phyloP scores from a whole-genome alignment of 2,888 invertebrate species.

The Macaria notata region DNA sequence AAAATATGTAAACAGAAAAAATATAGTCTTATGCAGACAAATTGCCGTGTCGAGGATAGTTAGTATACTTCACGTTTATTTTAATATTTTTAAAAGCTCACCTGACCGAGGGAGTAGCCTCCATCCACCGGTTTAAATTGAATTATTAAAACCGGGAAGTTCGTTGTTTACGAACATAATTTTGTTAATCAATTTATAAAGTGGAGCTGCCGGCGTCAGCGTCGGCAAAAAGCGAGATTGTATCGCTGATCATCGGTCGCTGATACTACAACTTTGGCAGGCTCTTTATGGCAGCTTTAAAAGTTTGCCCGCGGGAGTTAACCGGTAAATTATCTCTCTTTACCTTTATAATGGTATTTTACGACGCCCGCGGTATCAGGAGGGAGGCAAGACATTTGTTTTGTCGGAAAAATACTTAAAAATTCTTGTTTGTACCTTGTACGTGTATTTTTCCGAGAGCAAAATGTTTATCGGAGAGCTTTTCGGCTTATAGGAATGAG shows the following conservation, averaged over 20 bases:
- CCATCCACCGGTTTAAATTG: slow-evolving; percentile 15
- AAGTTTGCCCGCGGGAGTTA: slow-evolving; percentile 25
- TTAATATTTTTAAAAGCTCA: background rate
- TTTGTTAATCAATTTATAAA: slow-evolving; percentile 32
- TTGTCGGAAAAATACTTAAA: slow-evolving; percentile 11
- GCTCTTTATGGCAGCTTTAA: slow-evolving; percentile 23
- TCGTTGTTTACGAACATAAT: slow-evolving; percentile 28
- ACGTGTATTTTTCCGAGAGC: slow-evolving; percentile 4
- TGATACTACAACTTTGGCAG: slow-evolving; percentile 30
- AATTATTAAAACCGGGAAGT: slow-evolving; percentile 28
- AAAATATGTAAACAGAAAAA: too few relatives aligned
- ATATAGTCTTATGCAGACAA: too few relatives aligned
- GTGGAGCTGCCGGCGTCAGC: slow-evolving; percentile 18
- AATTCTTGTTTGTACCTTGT: background rate
- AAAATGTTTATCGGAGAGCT: background rate
- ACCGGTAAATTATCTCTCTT: slow-evolving; percentile 33
- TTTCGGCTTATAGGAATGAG: slow-evolving; percentile 2
- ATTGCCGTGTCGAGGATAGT: too few relatives aligned
- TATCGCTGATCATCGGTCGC: slow-evolving; percentile 35
- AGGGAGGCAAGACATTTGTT: slow-evolving; percentile 24
- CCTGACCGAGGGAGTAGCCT: slow-evolving; percentile 1
- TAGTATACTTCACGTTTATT: too few relatives aligned
- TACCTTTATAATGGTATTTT: slow-evolving; percentile 31
- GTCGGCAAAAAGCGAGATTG: slow-evolving; percentile 22
- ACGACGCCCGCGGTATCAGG: slow-evolving; percentile 19